Evolutionary conservation across 2,797 vertebrate species (phyloP).

Genomic region (Sebastes vulpes): DNA sequence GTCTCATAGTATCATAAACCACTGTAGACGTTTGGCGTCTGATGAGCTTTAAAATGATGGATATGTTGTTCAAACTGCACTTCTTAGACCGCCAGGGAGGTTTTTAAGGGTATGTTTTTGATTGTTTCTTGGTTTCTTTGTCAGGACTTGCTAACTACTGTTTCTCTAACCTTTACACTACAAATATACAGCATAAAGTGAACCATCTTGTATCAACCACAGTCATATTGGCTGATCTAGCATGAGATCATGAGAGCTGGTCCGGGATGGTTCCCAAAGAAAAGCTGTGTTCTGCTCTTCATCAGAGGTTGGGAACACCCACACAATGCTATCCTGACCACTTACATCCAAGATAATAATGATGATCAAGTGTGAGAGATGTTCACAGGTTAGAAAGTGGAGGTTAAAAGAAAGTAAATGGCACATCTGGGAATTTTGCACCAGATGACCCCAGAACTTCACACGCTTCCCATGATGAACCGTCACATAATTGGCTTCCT

Average conservation of each 20-base stretch:
- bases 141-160: not conserved
- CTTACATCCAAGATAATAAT: constrained; percentile 5
- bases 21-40: not conserved
- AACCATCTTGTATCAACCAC: not conserved
- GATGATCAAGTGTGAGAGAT: constrained; percentile 40
- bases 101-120: not conserved
- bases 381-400: constrained; percentile 24
- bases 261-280: not conserved
- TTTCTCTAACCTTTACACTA: not conserved
- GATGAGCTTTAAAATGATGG: too few relatives aligned
- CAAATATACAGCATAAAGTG: not conserved
- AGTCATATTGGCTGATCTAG: not conserved
- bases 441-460: constrained; percentile 29
- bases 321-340: not conserved
- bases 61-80: not conserved
- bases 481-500: constrained; percentile 29
- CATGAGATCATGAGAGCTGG: not conserved
- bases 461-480: constrained; percentile 35
- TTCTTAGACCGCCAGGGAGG: not conserved
- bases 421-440: constrained; percentile 58
- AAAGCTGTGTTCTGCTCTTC: not conserved
- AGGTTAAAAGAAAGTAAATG: constrained; percentile 43
- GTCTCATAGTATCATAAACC: not conserved
- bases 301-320: not conserved
- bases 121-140: not conserved